Evolutionary conservation across 2,113 vertebrate genomes (phyloP), one percentile per base, ranked within the genome.

Genomic region (Pelodiscus sinensis): DNA sequence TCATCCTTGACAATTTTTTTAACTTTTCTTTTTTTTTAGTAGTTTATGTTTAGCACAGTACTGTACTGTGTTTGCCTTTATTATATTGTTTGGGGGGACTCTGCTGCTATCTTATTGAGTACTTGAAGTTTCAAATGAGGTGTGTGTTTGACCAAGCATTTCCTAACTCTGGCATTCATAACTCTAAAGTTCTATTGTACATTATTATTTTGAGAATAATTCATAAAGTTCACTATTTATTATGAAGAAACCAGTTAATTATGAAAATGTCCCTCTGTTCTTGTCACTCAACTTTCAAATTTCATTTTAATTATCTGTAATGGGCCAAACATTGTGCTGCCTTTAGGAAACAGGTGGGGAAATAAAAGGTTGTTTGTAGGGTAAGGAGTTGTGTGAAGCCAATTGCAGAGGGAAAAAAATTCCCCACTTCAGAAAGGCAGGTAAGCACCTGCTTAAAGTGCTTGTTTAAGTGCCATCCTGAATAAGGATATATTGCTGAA

Each of bases 291-390:
- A 29, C 35, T 92, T 93, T 6, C 54, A 13, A 19, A 50, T 50
- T 77, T 77, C 24, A 77, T 13, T 50, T 50, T 13, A 50, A 77
- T 77, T 13, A 77, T 71, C 18, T 71, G 18, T 35, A 71, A 35
- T 35, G 24, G 44, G 73, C 38, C 24, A 50, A 77, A 77, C 11
- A 3, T 21, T 44, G 71, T 25, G 38, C 87, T 38, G 13, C 3
- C 84, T 60, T 51, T 75, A 57, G 78, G 50, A 90, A 16, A 60
- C 50, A 92, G 52, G 87, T 94, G 31, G 90, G 75, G 92, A 96
- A 96, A 81, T 19, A 79, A 93, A 90, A 93, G 29, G 5, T 85
- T 38, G 13, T 2, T 81, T 0, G 0, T 84, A 79, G 77, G 79
- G 87, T 15, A 95, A 92, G n/a, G 3, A 13, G n/a, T 82, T 79